Evolutionary conservation across 1,140 invertebrate genomes (phyloP).

Genomic region (Probaryconus sp.): DNA sequence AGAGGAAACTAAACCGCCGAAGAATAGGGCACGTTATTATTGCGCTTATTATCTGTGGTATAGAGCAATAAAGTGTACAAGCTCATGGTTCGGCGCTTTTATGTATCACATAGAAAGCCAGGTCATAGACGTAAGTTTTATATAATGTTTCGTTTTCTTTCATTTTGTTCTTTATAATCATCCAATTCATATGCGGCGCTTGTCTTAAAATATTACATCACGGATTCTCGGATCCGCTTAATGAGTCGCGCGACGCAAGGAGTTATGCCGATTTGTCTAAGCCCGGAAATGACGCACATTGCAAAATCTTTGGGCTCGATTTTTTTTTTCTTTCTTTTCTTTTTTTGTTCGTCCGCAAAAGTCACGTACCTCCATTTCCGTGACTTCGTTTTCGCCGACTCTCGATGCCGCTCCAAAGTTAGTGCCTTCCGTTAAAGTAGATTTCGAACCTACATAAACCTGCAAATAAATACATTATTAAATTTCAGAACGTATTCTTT

Average conservation of each 20-base stretch:
- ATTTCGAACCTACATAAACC: constrained; percentile 77
- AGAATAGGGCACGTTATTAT: constrained; percentile 60
- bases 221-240: constrained; percentile 33
- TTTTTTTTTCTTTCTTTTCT: constrained; percentile 16
- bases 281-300: constrained; percentile 51
- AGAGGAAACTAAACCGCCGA: constrained; percentile 61
- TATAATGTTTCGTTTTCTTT: constrained; percentile 4
- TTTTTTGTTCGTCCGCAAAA: constrained; percentile 25
- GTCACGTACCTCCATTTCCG: constrained; percentile 73
- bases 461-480: too few species aligned
- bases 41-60: constrained; percentile 51
- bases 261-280: constrained; percentile 36
- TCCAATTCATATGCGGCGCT: constrained; percentile 44
- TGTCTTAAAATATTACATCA: constrained; percentile 53
- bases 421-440: constrained; percentile 72
- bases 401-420: constrained; percentile 69
- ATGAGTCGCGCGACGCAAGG: constrained; percentile 34
- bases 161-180: constrained; percentile 21
- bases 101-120: constrained; percentile 31
- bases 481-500: too few species aligned
- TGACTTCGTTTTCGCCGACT: constrained; percentile 72
- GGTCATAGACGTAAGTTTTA: not conserved
- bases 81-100: constrained; percentile 40
- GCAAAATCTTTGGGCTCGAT: constrained; percentile 31
- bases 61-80: constrained; percentile 48